Percentiles rank a stretch among this genome's conserved stretches.
Evolutionary conservation across 2,888 invertebrate species (phyloP).

Genomic region (Encarsia formosa): DNA sequence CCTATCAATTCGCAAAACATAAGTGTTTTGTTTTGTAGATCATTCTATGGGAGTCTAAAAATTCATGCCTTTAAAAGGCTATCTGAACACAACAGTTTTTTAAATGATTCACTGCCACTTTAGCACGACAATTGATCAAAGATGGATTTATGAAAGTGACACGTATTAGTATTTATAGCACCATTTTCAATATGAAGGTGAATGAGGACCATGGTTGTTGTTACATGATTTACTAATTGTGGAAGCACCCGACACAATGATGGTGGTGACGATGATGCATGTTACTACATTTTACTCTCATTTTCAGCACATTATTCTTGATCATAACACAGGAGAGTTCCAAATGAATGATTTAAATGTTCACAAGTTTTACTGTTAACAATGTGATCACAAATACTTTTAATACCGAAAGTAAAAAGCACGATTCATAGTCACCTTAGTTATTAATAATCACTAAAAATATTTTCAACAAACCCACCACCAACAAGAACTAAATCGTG

Average conservation of each 20-base stretch:
- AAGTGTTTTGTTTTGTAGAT: conserved; percentile 39
- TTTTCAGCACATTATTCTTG: too few species aligned
- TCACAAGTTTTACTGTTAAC: conserved; percentile 10
- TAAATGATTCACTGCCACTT: conserved; percentile 27
- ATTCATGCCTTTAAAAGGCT: conserved; percentile 16
- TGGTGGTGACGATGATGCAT: too few species aligned
- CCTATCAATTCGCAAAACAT: conserved; percentile 61
- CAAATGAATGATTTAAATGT: conserved; percentile 18
- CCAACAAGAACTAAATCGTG: too few species aligned
- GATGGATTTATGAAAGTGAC: too few species aligned
- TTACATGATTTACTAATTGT: too few species aligned
- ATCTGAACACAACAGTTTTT: conserved; percentile 8
- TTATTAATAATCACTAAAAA: conserved; percentile 15
- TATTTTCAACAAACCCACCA: too few species aligned
- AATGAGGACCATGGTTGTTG: too few species aligned
- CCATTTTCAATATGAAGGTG: too few species aligned
- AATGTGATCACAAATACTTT: conserved; percentile 23
- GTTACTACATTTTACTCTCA: too few species aligned
- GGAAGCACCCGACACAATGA: too few species aligned
- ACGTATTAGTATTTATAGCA: too few species aligned
- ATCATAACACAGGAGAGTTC: too few species aligned
- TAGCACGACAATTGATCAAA: conserved; percentile 20
- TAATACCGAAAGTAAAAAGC: conserved; percentile 21
- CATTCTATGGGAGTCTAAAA: conserved; percentile 29
- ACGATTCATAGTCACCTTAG: conserved; percentile 14